Evolutionary conservation across 2,113 vertebrate genomes (phyloP).

Genomic region (Thunnus thynnus): DNA sequence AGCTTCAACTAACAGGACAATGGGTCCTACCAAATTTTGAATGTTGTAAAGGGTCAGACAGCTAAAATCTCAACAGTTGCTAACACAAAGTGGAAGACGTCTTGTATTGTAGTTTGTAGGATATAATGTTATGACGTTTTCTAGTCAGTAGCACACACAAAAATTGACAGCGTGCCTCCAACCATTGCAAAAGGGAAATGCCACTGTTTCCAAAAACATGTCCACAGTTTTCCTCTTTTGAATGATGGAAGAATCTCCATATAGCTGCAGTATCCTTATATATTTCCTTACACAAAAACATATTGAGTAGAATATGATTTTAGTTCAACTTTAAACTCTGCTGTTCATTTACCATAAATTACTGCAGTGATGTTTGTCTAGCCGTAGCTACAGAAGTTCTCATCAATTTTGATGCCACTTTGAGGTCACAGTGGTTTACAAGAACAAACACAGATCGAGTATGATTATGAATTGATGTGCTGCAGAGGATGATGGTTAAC

Average conservation of each 20-base stretch:
- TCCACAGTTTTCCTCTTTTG: background rate
- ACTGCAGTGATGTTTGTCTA: conserved; percentile 27
- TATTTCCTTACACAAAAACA: background rate
- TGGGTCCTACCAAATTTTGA: background rate
- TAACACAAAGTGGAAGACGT: no score
- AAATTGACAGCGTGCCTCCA: background rate
- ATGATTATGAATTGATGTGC: conserved; percentile 27
- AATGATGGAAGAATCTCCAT: background rate
- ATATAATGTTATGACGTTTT: no score
- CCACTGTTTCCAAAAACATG: background rate
- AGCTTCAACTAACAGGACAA: background rate
- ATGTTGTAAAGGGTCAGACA: background rate
- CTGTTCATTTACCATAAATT: conserved; percentile 28
- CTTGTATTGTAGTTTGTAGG: no score
- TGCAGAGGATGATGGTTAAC: conserved; percentile 35
- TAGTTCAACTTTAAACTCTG: background rate
- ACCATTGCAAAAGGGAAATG: no score
- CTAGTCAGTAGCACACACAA: background rate
- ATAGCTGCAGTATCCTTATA: background rate
- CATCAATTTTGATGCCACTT: conserved; percentile 42
- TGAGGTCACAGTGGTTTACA: conserved; percentile 55
- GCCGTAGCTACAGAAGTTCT: conserved; percentile 17
- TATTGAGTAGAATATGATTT: background rate
- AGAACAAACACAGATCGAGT: conserved; percentile 54
- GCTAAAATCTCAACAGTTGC: no score